Evolutionary conservation across 2,113 vertebrate species (phyloP).

Genomic region (Myanophis thanlyinensis): DNA sequence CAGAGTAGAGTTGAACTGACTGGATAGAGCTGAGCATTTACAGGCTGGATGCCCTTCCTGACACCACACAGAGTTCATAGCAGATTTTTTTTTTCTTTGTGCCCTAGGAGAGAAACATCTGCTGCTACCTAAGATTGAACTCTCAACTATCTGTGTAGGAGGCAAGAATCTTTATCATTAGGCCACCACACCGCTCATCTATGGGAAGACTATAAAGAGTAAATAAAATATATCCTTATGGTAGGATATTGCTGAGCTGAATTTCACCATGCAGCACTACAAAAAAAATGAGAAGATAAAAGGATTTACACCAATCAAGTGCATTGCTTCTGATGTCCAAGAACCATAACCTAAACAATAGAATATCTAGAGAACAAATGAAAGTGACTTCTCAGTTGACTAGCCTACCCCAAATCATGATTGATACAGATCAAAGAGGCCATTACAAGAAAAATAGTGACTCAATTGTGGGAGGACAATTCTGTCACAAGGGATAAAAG

Average conservation of each 20-base stretch:
- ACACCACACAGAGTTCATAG: background rate
- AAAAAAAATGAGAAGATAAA: background rate
- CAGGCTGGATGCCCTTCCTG: background rate
- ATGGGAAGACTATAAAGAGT: background rate
- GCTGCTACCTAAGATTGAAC: background rate
- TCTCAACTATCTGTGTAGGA: background rate
- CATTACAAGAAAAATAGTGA: background rate
- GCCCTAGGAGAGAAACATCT: background rate
- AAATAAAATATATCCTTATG: background rate
- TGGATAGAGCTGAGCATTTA: background rate
- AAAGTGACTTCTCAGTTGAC: background rate
- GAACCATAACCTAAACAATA: background rate
- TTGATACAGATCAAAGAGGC: background rate
- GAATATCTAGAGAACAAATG: background rate
- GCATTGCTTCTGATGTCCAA: background rate
- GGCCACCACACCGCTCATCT: background rate
- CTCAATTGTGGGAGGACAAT: background rate
- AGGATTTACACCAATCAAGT: background rate
- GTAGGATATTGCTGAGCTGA: background rate
- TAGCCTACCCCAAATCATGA: background rate
- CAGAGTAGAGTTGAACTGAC: background rate
- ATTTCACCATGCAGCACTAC: background rate
- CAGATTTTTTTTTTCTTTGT: background rate
- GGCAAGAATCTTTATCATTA: background rate
- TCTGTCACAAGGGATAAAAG: background rate